Evolutionary conservation across 1,140 invertebrate species (phyloP), one percentile per base, ranked within the genome.

Genomic region (Zaprionus nigranus): DNA sequence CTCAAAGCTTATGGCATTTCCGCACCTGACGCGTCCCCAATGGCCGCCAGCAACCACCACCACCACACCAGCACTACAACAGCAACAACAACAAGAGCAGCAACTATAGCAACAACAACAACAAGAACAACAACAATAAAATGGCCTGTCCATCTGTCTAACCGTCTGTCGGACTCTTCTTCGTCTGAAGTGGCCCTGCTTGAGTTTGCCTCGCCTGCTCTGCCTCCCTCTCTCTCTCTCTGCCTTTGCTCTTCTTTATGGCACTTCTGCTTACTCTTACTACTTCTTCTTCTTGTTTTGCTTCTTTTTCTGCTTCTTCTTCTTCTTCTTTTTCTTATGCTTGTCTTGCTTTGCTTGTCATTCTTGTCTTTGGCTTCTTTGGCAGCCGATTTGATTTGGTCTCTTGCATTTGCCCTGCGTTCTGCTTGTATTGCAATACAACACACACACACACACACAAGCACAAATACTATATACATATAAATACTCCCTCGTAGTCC

Each of bases 321-420:
- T 34, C 54, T 67, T 20, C 13, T 78, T 17, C 56, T 53, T 53
- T 68, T 78, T 76, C 61, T 74, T 73, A 20, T 58, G 62, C 67
- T 51, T 43, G 59, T 49, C 51, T 61, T 68, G 40, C 62, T 82
- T 69, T 61, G 64, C 54, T 62, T 67, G 30, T 53, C 63, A 65
- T 65, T 66, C 64, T 75, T 78, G 75, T 66, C 65, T 61, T 61
- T 61, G 72, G 56, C 38, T 79, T 59, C 66, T 79, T 76, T 66
- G 58, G 49, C 59, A 62, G 67, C 34, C 60, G 60, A 75, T 75
- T 75, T 70, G 53, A 60, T 64, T 75, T 86, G 79, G 83, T 86
- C 43, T 79, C 83, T 82, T 86, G 83, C 82, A 85, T 87, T 86
- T 82, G 79, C 79, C 65, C 77, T 82, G 73, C 84, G 76, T 83